Conservation (phyloP, 1,140 invertebrate species). For the Drosophila kikkawai region DNA sequence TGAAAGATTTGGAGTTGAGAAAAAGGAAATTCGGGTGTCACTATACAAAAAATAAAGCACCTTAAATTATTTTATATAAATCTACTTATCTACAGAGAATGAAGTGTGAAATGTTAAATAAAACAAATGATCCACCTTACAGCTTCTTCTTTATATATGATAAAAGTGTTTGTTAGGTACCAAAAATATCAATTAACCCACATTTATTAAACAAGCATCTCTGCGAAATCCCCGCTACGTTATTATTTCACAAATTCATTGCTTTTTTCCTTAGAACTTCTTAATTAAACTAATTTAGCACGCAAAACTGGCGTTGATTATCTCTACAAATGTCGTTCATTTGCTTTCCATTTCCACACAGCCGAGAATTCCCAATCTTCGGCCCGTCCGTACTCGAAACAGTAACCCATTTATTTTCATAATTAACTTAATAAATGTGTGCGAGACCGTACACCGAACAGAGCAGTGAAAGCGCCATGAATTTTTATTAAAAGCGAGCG, state of each 20-base stretch:
- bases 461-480: constrained; percentile 67
- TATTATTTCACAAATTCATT: neutral
- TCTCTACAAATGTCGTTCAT: neutral
- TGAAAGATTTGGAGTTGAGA: neutral
- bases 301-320: constrained; percentile 4
- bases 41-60: neutral
- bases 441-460: constrained; percentile 44
- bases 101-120: neutral
- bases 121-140: too few relatives aligned
- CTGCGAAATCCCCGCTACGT: too few relatives aligned
- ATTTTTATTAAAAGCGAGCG: constrained; percentile 72
- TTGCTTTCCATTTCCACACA: constrained; percentile 1
- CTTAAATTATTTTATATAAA: neutral
- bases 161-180: too few relatives aligned
- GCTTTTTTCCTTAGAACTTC: too few relatives aligned
- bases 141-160: too few relatives aligned
- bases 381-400: constrained; percentile 4
- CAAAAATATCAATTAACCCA: too few relatives aligned
- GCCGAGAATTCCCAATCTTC: constrained; percentile 1
- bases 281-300: constrained; percentile 11
- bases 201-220: too few relatives aligned
- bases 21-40: neutral
- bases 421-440: constrained; percentile 77
- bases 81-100: neutral
- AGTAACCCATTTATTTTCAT: constrained; percentile 65